Evolutionary conservation across 2,113 vertebrate genomes (phyloP).

Genomic region (Phrynosoma platyrhinos): DNA sequence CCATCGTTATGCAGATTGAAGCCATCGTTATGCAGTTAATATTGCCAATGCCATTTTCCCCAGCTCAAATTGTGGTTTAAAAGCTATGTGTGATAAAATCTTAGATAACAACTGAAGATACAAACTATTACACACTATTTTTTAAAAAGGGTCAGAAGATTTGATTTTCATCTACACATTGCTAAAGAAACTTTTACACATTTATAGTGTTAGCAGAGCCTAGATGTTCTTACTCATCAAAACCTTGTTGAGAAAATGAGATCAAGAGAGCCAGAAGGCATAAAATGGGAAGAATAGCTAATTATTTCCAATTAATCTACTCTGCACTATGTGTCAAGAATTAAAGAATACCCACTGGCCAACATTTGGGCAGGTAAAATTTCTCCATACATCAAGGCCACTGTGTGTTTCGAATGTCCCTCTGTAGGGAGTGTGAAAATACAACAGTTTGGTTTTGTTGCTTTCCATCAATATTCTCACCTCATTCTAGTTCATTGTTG

Average conservation of each 20-base stretch:
- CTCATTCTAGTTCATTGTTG: no score
- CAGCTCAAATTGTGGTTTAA: no score
- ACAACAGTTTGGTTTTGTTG: no score
- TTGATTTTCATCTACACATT: neutral
- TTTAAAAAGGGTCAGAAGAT: neutral
- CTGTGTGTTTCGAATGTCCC: neutral
- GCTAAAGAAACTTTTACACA: neutral
- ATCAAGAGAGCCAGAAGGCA: neutral
- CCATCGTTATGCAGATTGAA: no score
- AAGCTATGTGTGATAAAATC: no score
- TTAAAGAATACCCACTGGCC: neutral
- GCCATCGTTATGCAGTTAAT: no score
- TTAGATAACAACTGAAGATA: no score
- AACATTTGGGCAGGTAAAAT: neutral
- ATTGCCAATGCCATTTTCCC: no score
- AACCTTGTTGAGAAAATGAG: neutral
- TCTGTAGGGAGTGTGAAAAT: no score
- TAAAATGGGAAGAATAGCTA: neutral
- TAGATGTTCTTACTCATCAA: neutral
- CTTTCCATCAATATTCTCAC: no score
- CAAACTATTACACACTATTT: no score
- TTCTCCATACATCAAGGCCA: neutral
- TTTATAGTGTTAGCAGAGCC: neutral
- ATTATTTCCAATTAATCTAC: constrained; percentile 16
- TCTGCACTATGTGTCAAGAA: neutral